A percentile compares a stretch with the other conserved stretches of the same genome.
Evolutionary conservation across 1,140 invertebrate genomes (phyloP).

Genomic region (Drosophila erecta): DNA sequence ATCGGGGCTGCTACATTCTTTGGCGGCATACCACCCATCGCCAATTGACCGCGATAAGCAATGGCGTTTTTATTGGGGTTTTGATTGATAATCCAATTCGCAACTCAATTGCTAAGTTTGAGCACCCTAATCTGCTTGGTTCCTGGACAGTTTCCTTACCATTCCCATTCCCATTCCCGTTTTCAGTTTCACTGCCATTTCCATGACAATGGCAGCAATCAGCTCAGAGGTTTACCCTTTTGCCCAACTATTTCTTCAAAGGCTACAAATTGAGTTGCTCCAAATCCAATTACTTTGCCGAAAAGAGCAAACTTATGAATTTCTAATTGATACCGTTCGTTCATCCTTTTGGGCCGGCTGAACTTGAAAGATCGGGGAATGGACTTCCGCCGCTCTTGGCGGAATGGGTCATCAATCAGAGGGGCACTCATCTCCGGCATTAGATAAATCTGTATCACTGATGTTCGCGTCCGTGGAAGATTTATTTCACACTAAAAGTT

Average conservation of each 20-base stretch:
- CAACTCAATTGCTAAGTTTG: constrained; percentile 49
- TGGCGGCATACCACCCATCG: constrained; percentile 31
- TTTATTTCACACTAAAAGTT: constrained; percentile 77
- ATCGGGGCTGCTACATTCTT: constrained; percentile 18
- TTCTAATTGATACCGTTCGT: constrained; percentile 17
- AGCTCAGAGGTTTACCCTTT: constrained; percentile 24
- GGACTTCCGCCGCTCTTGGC: constrained; percentile 14
- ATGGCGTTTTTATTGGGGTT: constrained; percentile 48
- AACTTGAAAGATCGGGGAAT: constrained; percentile 19
- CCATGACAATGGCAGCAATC: constrained; percentile 45
- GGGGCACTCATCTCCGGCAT: constrained; percentile 24
- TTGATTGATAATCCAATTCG: constrained; percentile 52
- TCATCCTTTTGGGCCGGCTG: constrained; percentile 1
- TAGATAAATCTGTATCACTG: constrained; percentile 33
- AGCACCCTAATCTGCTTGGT: constrained; percentile 27
- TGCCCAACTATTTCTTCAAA: constrained; percentile 37
- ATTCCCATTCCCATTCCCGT: no score
- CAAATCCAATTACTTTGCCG: constrained; percentile 32
- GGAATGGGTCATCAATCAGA: constrained; percentile 29
- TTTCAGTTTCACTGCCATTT: constrained; percentile 27
- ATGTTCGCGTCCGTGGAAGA: constrained; percentile 55
- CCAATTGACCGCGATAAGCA: constrained; percentile 27
- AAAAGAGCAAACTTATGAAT: constrained; percentile 21
- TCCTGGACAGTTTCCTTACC: constrained; percentile 13
- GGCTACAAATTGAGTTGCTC: constrained; percentile 38